phyloP scores from a whole-genome alignment of 2,113 vertebrate species.

The Cyanoramphus novaezelandiae region DNA sequence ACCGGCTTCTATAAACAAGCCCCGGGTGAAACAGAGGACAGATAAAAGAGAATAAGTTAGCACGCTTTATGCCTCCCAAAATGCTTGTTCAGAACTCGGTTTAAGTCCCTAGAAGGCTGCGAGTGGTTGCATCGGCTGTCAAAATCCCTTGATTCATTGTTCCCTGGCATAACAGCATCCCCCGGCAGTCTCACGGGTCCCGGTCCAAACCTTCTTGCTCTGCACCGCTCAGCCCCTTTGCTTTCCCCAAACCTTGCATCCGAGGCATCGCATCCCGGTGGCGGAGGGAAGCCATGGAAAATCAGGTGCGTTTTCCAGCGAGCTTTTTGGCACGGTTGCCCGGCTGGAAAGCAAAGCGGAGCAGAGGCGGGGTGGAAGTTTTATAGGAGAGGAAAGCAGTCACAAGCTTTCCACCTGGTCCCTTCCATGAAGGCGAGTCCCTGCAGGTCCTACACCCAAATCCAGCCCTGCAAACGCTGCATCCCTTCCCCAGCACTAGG shows the following conservation, averaged over 20 bases:
- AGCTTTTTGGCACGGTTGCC: neutral
- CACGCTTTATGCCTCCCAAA: neutral
- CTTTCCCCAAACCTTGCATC: neutral
- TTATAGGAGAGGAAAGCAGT: neutral
- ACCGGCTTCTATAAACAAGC: neutral
- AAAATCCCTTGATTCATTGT: neutral
- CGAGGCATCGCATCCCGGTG: neutral
- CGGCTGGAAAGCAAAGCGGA: neutral
- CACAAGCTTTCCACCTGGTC: neutral
- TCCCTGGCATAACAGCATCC: neutral
- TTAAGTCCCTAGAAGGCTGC: neutral
- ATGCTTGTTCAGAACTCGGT: neutral
- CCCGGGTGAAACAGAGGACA: neutral
- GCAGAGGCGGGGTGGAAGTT: constrained; percentile 1
- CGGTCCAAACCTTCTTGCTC: neutral
- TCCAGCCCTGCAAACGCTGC: neutral
- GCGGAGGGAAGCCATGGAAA: neutral
- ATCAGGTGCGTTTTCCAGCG: neutral
- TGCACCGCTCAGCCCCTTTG: neutral
- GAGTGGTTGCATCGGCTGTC: neutral
- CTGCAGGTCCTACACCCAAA: neutral
- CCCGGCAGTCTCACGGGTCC: neutral
- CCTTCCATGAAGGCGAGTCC: neutral
- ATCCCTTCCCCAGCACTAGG: neutral
- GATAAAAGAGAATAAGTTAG: neutral